Percentiles rank a stretch among this genome's conserved stretches.
These are phyloP conservation scores for Corythaeola cristata DNA, from an alignment of 2,113 vertebrate species.

Conservation along the genomic window DNA sequence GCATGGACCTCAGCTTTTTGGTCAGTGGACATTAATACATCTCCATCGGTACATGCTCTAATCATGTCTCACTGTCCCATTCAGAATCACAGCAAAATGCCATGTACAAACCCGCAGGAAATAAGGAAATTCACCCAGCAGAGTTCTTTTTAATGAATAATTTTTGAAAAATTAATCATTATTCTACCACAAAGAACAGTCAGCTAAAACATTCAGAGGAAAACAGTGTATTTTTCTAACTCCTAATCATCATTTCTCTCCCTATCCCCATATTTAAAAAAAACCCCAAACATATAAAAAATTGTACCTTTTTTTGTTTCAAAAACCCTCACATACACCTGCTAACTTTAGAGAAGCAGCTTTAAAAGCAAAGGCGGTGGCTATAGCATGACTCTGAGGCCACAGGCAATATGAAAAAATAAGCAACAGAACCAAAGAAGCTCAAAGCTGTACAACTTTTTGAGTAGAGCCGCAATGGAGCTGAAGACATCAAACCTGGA, in stretches of 20 bases:
- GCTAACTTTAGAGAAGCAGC: neutral
- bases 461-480: neutral
- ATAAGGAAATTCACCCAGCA: neutral
- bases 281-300: neutral
- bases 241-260: neutral
- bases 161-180: conserved; percentile 3
- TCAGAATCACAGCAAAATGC: neutral
- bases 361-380: neutral
- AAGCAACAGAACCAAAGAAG: neutral
- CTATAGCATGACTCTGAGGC: neutral
- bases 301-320: neutral
- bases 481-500: neutral
- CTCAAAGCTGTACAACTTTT: neutral
- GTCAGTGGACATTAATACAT: neutral
- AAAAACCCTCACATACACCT: neutral
- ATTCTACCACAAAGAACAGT: neutral
- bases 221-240: neutral
- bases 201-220: neutral
- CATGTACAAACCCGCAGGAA: neutral
- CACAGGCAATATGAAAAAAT: neutral
- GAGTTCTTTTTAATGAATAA: neutral
- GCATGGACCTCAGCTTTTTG: neutral
- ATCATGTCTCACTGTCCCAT: neutral
- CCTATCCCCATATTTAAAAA: neutral
- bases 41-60: neutral